Base-by-base conservation (phyloP, 1,140 invertebrate species). In the Alviniconcha marisindica region DNA sequence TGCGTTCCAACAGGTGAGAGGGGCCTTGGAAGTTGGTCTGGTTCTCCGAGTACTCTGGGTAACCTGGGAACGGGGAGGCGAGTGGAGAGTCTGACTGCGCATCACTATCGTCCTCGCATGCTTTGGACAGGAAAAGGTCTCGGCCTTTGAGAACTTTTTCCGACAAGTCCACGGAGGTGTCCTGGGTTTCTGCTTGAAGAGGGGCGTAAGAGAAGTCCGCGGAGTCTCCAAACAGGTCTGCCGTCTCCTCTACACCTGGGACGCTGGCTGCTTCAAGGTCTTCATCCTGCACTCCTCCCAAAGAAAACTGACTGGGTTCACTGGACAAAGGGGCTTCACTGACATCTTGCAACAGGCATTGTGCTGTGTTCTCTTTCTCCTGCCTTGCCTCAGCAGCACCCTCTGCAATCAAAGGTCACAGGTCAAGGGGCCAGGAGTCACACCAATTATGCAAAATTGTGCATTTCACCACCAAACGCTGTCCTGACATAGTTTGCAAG, bases 21-120 rank as follows among this genome's bases (percentile, higher is more conserved):
- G 51, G 71, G 42, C 51, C 33, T 38, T 15, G 10, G 28, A 44
- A 21, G 4, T 76, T 44, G 24, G 51, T 15, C 42, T 76, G 69
- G 42, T 24, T 36, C 63, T 76, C 48, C 54, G 24, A 10, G 3
- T 51, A 60, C 36, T 76, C 71, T 40, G 48, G 51, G 33, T 76
- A 48, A 7, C 56, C 54, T 77, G 44, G 28, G 28, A 56, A 21
- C 40, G 81, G 28, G 31, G 48, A 77, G 71, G 40, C 24, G 63
- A 81, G 42, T 28, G 63, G 31, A 33, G 42, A 69, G 48, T 82
- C 33, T 60, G 71, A 42, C 36, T 76, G 38, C 7, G 60, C 42
- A 82, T 76, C 81, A 60, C 56, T 54, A 51, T 80, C 78, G 7
- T 80, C 78, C 40, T 80, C 78, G 40, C 56, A 69, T 18, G 56